phyloP scores from a whole-genome alignment of 1,140 invertebrate species.

The Drosophila tsacasi region DNA sequence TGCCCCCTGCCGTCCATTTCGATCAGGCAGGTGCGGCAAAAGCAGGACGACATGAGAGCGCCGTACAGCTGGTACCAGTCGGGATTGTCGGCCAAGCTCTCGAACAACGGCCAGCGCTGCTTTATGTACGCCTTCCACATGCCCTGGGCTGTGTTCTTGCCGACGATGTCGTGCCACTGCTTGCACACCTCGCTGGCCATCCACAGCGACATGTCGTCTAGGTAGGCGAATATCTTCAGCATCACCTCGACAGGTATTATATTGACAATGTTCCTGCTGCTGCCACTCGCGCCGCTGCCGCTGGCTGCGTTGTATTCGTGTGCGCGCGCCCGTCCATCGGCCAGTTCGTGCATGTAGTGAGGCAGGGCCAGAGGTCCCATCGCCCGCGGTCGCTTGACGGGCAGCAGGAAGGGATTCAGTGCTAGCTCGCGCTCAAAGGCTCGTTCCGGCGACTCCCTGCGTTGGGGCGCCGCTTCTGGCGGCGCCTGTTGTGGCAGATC shows the following conservation, averaged over 20 bases:
- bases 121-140: constrained; percentile 92
- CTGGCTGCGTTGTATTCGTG: constrained; percentile 57
- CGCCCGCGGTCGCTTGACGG: constrained; percentile 74
- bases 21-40: constrained; percentile 94
- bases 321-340: constrained; percentile 63
- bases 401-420: constrained; percentile 63
- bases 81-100: constrained; percentile 89
- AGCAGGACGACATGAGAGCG: constrained; percentile 89
- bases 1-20: constrained; percentile 89
- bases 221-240: constrained; percentile 93
- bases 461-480: constrained; percentile 20
- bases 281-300: constrained; percentile 21
- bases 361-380: constrained; percentile 66
- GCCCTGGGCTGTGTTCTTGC: constrained; percentile 90
- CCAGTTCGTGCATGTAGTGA: constrained; percentile 68
- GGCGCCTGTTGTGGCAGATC: constrained; percentile 15
- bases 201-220: constrained; percentile 96
- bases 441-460: constrained; percentile 52
- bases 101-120: constrained; percentile 93
- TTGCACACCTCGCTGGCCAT: constrained; percentile 93
- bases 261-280: constrained; percentile 41
- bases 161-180: constrained; percentile 93
- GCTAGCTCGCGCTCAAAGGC: constrained; percentile 62
- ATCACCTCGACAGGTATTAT: constrained; percentile 89
- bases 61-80: constrained; percentile 92